A percentile compares a stretch with the other conserved stretches of the same genome.
phyloP scores from a whole-genome alignment of 2,888 invertebrate genomes.

The Graphium colonna region DNA sequence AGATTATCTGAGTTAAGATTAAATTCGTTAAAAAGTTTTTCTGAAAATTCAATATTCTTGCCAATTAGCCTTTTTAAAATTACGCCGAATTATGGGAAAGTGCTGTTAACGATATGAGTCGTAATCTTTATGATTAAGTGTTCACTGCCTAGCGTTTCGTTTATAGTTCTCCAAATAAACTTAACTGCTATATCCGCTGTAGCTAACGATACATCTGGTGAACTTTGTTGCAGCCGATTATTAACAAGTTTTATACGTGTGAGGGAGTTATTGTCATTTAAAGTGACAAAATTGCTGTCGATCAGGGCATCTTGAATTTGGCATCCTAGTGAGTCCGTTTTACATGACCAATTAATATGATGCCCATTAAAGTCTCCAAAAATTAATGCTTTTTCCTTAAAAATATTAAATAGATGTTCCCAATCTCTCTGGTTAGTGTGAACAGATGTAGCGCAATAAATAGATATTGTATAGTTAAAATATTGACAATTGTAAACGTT shows the following conservation, averaged over 20 bases:
- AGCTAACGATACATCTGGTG: slow-evolving; percentile 30
- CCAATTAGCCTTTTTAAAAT: neutral
- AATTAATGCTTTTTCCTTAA: slow-evolving; percentile 24
- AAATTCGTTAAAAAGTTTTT: too few relatives aligned
- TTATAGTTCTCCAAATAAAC: neutral
- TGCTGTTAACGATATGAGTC: too few relatives aligned
- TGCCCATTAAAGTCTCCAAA: slow-evolving; percentile 35
- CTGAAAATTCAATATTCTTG: neutral
- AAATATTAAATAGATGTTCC: slow-evolving; percentile 27
- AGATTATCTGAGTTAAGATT: too few relatives aligned
- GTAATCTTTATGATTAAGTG: slow-evolving; percentile 10
- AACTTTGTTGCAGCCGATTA: slow-evolving; percentile 24
- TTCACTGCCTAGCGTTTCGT: slow-evolving; percentile 23
- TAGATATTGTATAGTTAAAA: slow-evolving; percentile 25
- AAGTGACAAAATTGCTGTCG: slow-evolving; percentile 4
- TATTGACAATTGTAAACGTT: neutral
- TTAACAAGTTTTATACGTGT: slow-evolving; percentile 28
- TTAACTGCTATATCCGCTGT: too few relatives aligned
- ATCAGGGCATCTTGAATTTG: slow-evolving; percentile 27
- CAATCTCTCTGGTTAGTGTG: slow-evolving; percentile 27
- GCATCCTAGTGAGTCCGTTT: slow-evolving; percentile 28
- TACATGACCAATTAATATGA: slow-evolving; percentile 34
- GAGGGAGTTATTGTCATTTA: slow-evolving; percentile 4
- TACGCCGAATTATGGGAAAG: too few relatives aligned
- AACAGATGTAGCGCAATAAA: slow-evolving; percentile 30